These are phyloP conservation scores for Myiagra hebetior DNA, from an alignment of 2,113 vertebrate genomes.

Conservation along the genomic window DNA sequence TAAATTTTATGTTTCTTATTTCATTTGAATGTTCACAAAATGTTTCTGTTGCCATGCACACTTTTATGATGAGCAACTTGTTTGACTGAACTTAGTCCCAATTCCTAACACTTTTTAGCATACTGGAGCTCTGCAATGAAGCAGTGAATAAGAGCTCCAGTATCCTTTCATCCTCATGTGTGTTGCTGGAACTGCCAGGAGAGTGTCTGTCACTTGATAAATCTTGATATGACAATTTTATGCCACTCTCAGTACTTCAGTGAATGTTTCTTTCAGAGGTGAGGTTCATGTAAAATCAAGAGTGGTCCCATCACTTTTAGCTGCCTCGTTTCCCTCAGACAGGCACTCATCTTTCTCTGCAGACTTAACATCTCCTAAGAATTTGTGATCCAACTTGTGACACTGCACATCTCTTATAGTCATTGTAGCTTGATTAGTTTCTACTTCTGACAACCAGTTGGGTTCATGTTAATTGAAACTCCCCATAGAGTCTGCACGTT, in stretches of 20 bases:
- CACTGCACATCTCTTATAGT: fast-evolving
- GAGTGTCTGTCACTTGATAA: background rate
- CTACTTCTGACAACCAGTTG: background rate
- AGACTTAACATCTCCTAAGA: background rate
- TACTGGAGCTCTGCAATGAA: background rate
- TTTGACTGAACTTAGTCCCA: background rate
- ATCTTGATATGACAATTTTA: background rate
- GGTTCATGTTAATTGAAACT: background rate
- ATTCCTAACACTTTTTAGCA: background rate
- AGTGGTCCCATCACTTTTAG: background rate
- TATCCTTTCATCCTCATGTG: background rate
- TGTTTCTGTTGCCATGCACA: background rate
- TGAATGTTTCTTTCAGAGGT: background rate
- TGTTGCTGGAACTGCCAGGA: background rate
- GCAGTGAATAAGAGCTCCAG: fast-evolving
- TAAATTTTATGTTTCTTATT: background rate
- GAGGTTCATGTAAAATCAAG: fast-evolving
- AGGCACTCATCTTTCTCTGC: background rate
- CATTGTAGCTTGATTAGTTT: background rate
- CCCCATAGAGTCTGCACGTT: background rate
- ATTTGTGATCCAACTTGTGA: background rate
- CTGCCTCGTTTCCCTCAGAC: background rate
- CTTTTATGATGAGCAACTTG: background rate
- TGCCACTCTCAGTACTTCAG: background rate
- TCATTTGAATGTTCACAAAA: background rate